phyloP scores from a whole-genome alignment of 2,888 invertebrate genomes.

The Callyntrura sp. region DNA sequence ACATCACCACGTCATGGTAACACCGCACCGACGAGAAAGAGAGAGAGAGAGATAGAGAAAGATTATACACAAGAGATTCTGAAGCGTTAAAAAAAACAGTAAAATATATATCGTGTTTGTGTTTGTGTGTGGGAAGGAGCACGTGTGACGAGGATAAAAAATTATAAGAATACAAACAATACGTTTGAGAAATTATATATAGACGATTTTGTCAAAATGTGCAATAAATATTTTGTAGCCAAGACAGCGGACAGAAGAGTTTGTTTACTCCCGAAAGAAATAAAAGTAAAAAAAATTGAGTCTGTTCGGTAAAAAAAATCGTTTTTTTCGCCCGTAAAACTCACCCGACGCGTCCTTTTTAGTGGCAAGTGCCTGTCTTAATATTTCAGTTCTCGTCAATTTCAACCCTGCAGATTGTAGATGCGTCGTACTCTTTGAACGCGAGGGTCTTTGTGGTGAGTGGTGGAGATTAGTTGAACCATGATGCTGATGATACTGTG shows the following conservation, averaged over 20 bases:
- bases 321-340: slow-evolving; percentile 31
- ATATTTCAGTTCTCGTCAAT: slow-evolving; percentile 83
- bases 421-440: slow-evolving; percentile 83
- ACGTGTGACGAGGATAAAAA: not conserved
- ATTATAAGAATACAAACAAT: not conserved
- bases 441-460: slow-evolving; percentile 78
- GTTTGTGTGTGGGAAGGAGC: too few relatives aligned
- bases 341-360: slow-evolving; percentile 80
- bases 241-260: not conserved
- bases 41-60: not conserved
- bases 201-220: not conserved
- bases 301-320: not conserved
- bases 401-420: slow-evolving; percentile 80
- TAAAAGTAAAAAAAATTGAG: not conserved
- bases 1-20: not conserved
- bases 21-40: not conserved
- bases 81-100: not conserved
- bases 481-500: slow-evolving; percentile 78
- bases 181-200: not conserved
- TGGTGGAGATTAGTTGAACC: slow-evolving; percentile 53
- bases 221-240: not conserved
- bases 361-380: slow-evolving; percentile 81
- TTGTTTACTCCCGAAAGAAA: not conserved
- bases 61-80: not conserved
- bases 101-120: too few relatives aligned